Evolutionary conservation across 2,113 vertebrate species (phyloP), one percentile per base, ranked within the genome.

Genomic region (Zootoca vivipara): DNA sequence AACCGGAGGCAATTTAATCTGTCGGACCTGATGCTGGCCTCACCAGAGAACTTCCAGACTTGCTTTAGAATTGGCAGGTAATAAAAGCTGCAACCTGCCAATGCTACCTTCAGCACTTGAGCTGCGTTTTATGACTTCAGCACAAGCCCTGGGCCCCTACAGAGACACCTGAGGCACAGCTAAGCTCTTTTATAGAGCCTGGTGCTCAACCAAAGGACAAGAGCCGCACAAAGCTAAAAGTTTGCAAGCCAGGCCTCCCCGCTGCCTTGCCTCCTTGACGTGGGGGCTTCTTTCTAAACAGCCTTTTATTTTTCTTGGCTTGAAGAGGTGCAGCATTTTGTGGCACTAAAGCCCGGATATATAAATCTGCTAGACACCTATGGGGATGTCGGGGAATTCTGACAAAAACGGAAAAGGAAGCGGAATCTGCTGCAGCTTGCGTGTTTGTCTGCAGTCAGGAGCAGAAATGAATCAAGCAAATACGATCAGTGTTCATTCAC

Each of bases 21-120:
- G 70, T 40, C 24, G 33, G 91, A 78, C 18, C 81, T 83, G 82
- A 7, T 16, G 82, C 1, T 80, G 58, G 89, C 75, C 92, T 91
- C 82, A 72, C 5, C 80, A 87, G 2, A 33, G 33, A 62, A 83
- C 28, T 88, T 86, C 46, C 38, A 92, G 79, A 83, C 82, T 90
- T 88, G 90, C 69, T 75, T 73, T 89, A 89, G 94, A 92, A 84
- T 20, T 52, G 40, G 87, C 0, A 0, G 42, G 12, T 72, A 58
- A 85, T 35, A 79, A 82, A 91, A 93, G 20, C n/a, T 90, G 86
- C 52, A 90, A 83, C n/a, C 83, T 4, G 85, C 69, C 81, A 89
- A 65, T 83, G 83, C 3, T 80, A 52, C 75, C 85, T 87, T 58
- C 79, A 87, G 62, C 67, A 81, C 2, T 69, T 58, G 73, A 79